These are phyloP conservation scores for Micoletzkya japonica DNA, from an alignment of 2,888 invertebrate species.

Conservation along the genomic window DNA sequence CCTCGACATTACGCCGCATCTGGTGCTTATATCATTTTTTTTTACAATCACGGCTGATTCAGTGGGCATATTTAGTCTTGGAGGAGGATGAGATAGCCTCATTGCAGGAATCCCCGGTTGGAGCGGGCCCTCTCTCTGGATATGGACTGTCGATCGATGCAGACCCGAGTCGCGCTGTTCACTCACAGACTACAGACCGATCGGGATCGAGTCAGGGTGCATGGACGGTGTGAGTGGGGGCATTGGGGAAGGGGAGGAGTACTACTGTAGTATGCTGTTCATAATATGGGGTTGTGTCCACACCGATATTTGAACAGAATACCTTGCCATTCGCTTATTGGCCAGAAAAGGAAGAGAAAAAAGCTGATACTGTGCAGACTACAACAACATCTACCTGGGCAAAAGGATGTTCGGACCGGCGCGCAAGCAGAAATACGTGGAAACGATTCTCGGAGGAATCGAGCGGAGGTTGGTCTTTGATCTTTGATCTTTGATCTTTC, in stretches of 20 bases:
- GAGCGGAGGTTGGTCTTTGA: conserved; percentile 43
- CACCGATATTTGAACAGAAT: not conserved
- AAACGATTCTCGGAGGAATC: conserved; percentile 61
- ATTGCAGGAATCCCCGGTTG: conserved; percentile 39
- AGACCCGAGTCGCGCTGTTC: conserved; percentile 45
- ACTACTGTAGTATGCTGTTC: not conserved
- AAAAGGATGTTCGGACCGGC: conserved; percentile 62
- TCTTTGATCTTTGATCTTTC: too few relatives aligned
- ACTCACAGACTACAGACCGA: conserved; percentile 49
- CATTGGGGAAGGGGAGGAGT: not conserved
- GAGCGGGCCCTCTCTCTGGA: conserved; percentile 34
- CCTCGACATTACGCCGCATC: too few relatives aligned
- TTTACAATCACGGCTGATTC: too few relatives aligned
- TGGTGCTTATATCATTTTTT: too few relatives aligned
- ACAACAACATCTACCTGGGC: conserved; percentile 62
- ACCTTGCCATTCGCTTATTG: not conserved
- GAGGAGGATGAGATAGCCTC: too few relatives aligned
- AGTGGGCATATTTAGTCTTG: too few relatives aligned
- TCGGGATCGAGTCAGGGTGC: conserved; percentile 51
- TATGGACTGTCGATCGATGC: conserved; percentile 46
- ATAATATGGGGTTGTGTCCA: not conserved
- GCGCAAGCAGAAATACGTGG: conserved; percentile 53
- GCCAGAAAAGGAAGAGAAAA: not conserved
- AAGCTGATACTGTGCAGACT: conserved; percentile 37
- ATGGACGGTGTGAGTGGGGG: conserved; percentile 51